A percentile compares a stretch with the other conserved stretches of the same genome.
phyloP scores from a whole-genome alignment of 30 jellyfish, hydroid and myxozoan genomes.

The Turritopsis rubra region DNA sequence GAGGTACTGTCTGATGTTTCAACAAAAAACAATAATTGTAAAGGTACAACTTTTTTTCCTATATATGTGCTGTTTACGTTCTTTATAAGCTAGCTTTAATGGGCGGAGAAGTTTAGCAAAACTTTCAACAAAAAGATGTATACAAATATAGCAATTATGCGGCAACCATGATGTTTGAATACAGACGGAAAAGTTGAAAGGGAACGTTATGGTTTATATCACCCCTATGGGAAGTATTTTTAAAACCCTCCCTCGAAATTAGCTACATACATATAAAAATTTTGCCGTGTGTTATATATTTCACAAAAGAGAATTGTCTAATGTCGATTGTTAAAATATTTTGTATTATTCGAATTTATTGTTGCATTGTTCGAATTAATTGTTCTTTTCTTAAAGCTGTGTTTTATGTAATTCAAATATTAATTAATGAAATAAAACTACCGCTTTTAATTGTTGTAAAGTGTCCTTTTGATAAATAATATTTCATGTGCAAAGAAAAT shows the following conservation, averaged over 20 bases:
- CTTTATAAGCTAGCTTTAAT: not conserved
- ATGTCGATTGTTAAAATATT: not conserved
- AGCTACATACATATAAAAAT: not conserved
- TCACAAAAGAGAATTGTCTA: not conserved
- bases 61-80: not conserved
- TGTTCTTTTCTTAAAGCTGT: not conserved
- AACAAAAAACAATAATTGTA: not conserved
- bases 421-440: not conserved
- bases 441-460: not conserved
- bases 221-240: conserved; percentile 4
- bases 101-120: not conserved
- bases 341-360: not conserved
- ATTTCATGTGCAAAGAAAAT: not conserved
- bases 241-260: conserved; percentile 9
- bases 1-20: not conserved
- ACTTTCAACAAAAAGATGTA: not conserved
- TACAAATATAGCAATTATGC: not conserved
- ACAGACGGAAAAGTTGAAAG: not conserved
- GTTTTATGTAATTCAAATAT: not conserved
- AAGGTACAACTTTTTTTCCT: not conserved
- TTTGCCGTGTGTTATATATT: not conserved
- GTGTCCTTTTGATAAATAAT: not conserved
- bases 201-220: not conserved
- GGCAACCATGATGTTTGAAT: not conserved
- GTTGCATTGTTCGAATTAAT: not conserved